A percentile compares a stretch with the other conserved stretches of the same genome.
phyloP scores from a whole-genome alignment of 2,113 vertebrate genomes.

The Scomber japonicus region DNA sequence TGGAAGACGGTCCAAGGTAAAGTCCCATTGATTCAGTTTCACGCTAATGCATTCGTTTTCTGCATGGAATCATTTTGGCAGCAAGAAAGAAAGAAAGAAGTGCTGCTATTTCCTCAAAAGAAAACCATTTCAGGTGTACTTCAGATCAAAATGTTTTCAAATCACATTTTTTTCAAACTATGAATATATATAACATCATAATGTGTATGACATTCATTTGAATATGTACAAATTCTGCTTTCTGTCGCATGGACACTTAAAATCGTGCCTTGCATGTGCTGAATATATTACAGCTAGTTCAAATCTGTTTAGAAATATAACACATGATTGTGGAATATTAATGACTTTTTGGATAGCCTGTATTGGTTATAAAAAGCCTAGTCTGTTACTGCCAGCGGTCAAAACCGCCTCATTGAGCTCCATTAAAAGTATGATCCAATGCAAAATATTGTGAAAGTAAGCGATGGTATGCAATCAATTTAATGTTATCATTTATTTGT shows the following conservation, averaged over 20 bases:
- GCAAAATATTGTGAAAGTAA: background rate
- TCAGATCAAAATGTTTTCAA: background rate
- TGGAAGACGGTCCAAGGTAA: background rate
- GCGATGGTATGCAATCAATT: background rate
- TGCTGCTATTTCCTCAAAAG: background rate
- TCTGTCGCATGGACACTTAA: background rate
- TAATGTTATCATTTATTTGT: too few relatives aligned
- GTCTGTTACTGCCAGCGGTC: background rate
- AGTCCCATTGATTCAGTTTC: conserved; percentile 24
- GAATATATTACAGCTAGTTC: too few relatives aligned
- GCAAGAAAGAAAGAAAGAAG: background rate
- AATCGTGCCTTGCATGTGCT: background rate
- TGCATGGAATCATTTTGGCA: background rate
- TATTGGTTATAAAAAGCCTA: background rate
- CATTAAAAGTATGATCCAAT: conserved; percentile 12
- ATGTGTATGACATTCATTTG: background rate
- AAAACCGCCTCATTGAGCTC: background rate
- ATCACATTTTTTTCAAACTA: background rate
- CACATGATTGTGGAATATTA: background rate
- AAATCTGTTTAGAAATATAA: background rate
- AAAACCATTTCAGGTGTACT: background rate
- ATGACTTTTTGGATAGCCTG: background rate
- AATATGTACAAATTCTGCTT: background rate
- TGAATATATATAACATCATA: background rate
- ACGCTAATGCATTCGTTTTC: conserved; percentile 14